A percentile compares a stretch with the other conserved stretches of the same genome.
These are phyloP conservation scores for Chelonus formosanus DNA, from an alignment of 2,888 invertebrate genomes.

Conservation along the genomic window DNA sequence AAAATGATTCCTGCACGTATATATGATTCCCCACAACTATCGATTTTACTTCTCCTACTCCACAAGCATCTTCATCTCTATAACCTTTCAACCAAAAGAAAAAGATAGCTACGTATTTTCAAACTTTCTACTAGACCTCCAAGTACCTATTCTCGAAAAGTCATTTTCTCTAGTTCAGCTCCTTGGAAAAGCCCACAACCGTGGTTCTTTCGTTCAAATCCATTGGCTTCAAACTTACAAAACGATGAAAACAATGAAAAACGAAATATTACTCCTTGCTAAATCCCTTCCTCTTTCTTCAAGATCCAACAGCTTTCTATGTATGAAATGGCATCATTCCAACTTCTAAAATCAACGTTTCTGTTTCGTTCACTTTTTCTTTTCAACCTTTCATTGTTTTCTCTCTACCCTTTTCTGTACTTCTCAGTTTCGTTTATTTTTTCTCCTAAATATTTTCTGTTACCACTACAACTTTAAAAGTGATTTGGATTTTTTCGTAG, in stretches of 20 bases:
- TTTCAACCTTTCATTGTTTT: conserved; percentile 18
- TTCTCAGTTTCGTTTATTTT: conserved; percentile 9
- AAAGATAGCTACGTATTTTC: conserved; percentile 37
- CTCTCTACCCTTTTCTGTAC: conserved; percentile 1
- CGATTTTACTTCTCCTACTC: conserved; percentile 36
- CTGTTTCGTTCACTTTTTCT: conserved; percentile 24
- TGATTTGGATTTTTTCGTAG: conserved; percentile 1
- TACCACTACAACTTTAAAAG: neutral
- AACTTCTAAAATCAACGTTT: conserved; percentile 55
- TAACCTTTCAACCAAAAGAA: conserved; percentile 40
- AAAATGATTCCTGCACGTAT: conserved; percentile 44
- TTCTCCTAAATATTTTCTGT: conserved; percentile 7
- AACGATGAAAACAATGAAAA: conserved; percentile 28
- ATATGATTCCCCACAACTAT: conserved; percentile 26
- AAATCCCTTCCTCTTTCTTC: conserved; percentile 27
- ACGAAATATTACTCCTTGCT: conserved; percentile 24
- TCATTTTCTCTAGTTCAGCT: conserved; percentile 36
- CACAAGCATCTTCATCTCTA: conserved; percentile 17
- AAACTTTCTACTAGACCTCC: conserved; percentile 30
- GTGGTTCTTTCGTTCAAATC: conserved; percentile 12
- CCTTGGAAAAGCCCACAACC: conserved; percentile 12
- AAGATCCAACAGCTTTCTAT: conserved; percentile 54
- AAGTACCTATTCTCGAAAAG: conserved; percentile 37
- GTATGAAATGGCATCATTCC: conserved; percentile 58
- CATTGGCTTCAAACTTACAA: conserved; percentile 23